These are phyloP conservation scores for Ephestia elutella DNA, from an alignment of 1,140 invertebrate species.

Conservation along the genomic window DNA sequence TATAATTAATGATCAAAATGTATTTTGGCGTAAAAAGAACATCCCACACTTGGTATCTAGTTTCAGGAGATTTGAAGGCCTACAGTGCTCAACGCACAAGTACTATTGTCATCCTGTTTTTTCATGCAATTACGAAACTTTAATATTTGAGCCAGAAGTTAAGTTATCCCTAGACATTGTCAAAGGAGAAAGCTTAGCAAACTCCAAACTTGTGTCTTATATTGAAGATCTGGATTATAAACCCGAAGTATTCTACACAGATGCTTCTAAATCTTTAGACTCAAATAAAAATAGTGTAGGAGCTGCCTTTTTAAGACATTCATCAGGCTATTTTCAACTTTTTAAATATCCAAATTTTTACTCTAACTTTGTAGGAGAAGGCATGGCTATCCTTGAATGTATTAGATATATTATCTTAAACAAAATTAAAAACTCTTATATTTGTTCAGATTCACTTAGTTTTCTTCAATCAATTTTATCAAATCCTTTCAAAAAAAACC, in stretches of 20 bases:
- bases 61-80: not conserved
- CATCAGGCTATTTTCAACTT: too few species aligned
- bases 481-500: too few species aligned
- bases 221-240: not conserved
- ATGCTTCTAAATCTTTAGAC: conserved; percentile 1
- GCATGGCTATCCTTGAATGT: too few species aligned
- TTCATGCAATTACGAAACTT: not conserved
- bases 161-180: not conserved
- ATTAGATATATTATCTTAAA: too few species aligned
- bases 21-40: conserved; percentile 3
- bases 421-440: too few species aligned
- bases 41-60: not conserved
- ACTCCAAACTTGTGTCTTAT: not conserved
- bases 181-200: not conserved
- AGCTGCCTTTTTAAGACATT: too few species aligned
- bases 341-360: too few species aligned
- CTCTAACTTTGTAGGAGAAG: too few species aligned
- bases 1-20: not conserved
- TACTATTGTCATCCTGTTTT: conserved; percentile 1
- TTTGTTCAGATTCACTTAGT: too few species aligned
- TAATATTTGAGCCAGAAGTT: conserved; percentile 5
- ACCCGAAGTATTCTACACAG: conserved; percentile 1
- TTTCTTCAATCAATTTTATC: too few species aligned
- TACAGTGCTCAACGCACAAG: not conserved
- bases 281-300: too few species aligned